Evolutionary conservation across 2,113 vertebrate species (phyloP).

Genomic region (Spilogale gracilis): DNA sequence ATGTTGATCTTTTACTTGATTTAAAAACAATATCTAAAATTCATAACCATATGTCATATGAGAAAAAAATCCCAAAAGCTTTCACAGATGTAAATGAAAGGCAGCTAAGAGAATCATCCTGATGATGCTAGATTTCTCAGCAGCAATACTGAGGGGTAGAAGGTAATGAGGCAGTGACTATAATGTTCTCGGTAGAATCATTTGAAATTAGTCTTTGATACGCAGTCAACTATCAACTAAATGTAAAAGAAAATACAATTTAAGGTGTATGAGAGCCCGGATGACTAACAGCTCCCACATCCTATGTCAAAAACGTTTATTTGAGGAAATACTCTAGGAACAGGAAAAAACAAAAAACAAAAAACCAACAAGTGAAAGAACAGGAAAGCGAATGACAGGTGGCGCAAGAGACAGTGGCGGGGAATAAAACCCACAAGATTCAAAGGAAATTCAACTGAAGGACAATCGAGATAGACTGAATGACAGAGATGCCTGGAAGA

Average conservation of each 20-base stretch:
- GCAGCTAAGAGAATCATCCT: not conserved
- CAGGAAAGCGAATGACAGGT: not conserved
- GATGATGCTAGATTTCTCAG: not conserved
- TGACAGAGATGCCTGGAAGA: not conserved
- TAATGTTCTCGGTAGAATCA: not conserved
- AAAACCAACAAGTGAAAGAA: not conserved
- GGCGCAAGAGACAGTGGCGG: not conserved
- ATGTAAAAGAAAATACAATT: not conserved
- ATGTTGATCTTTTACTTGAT: not conserved
- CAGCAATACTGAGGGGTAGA: not conserved
- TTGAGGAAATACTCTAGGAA: not conserved
- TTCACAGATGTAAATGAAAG: not conserved
- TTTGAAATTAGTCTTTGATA: not conserved
- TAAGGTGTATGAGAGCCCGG: not conserved
- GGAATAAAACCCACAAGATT: not conserved
- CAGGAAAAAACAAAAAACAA: not conserved
- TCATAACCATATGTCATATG: not conserved
- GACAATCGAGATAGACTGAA: not conserved
- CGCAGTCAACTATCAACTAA: not conserved
- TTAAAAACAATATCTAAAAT: constrained; percentile 41
- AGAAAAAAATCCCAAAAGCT: not conserved
- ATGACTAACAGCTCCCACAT: not conserved
- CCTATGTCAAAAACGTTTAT: not conserved
- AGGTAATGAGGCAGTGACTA: not conserved
- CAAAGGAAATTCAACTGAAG: not conserved